A percentile compares a stretch with the other conserved stretches of the same genome.
These are phyloP conservation scores for Avahi laniger DNA, from an alignment of 2,797 vertebrate genomes.

Conservation along the genomic window DNA sequence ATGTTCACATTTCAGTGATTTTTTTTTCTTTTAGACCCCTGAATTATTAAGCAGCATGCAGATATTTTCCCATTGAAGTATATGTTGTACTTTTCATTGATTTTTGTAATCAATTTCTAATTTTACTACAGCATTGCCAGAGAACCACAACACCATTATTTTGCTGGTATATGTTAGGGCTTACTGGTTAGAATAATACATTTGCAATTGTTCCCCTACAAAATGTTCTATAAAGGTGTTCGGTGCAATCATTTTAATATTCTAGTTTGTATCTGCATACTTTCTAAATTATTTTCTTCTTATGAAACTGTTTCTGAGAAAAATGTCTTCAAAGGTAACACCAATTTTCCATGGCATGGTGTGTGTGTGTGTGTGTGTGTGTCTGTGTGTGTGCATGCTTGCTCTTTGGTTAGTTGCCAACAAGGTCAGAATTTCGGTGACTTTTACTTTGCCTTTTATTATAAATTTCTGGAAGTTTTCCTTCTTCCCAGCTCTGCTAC, in stretches of 20 bases:
- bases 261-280: fast-evolving
- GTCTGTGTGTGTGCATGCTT: background rate
- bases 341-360: background rate
- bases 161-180: no score
- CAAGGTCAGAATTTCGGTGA: background rate
- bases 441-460: background rate
- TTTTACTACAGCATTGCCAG: background rate
- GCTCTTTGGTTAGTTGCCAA: background rate
- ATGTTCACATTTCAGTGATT: background rate
- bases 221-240: fast-evolving
- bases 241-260: background rate
- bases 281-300: background rate
- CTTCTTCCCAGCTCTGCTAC: background rate
- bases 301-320: background rate
- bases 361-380: no score
- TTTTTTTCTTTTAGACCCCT: background rate
- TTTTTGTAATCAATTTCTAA: background rate
- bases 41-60: background rate
- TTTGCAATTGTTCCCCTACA: background rate
- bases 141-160: no score
- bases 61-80: fast-evolving
- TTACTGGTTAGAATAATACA: background rate
- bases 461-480: background rate
- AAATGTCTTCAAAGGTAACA: background rate
- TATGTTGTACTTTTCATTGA: background rate